Evolutionary conservation across 2,888 invertebrate genomes (phyloP), one percentile per base, ranked within the genome.

Genomic region (Rhamnusium bicolor): DNA sequence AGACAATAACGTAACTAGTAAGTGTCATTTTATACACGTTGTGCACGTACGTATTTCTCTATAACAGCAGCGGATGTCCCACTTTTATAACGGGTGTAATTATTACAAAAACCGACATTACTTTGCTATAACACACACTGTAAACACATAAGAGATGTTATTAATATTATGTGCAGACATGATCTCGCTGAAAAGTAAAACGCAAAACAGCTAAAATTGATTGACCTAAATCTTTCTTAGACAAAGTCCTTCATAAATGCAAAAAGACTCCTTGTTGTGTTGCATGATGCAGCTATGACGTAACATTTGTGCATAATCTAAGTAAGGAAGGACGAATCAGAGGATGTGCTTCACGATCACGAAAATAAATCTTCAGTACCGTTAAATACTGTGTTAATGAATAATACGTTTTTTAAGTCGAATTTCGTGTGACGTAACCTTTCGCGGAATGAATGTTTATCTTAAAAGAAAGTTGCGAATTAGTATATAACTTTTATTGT

Each of bases 71-170:
- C 82, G 81, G 82, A 82, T 81, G 82, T 81, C 82, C 82, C 79
- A 82, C 81, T 82, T 82, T 77, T 80, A 74, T 76, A 74, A 72
- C 77, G 73, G 79, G 78, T 77, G 76, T 79, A 79, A 81, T 77
- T 70, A 72, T n/a, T 71, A 73, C 65, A 67, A 61, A 73, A 71
- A 72, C 68, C 56, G 46, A 21, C 67, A 47, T 67, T 66, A 56
- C 67, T 67, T 16, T 46, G 46, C 56, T 21, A 54, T 47, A 56
- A 46, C 46, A 56, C 18, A 51, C 65, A 27, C 27, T 14, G 2
- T 8, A 24, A 51, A 29, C 10, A 10, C 8, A 32, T 29, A 32
- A 40, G 12, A 18, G 60, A 56, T 24, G 32, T 29, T 58, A 58
- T 32, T 10, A 29, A 60, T 18, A 10, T 61, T 61, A 46, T 61